Base-by-base conservation (phyloP, 2,113 vertebrate species). In the Malaclemys terrapin region DNA sequence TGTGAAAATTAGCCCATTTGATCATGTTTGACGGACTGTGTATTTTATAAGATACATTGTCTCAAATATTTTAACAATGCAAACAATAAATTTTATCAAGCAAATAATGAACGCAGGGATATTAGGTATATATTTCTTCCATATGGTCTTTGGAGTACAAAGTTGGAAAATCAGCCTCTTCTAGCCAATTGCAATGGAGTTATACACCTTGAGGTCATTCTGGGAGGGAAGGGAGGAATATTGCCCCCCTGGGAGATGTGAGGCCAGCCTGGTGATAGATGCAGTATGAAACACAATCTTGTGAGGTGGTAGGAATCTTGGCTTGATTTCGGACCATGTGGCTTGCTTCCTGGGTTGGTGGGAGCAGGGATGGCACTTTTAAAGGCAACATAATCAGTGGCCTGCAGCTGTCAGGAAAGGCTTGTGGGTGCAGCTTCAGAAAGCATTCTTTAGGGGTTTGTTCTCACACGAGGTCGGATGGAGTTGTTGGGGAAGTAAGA, bases 71-170 rank as follows among this genome's bases (percentile, higher is more conserved):
- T 87, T 80, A 82, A 45, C 89, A 52, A 72, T 89, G 82, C 89
- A 93, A 96, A 94, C 88, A 65, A 12, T 35, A 11, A 35, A 3
- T 87, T 95, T 86, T 42, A 53, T 87, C 95, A 94, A 31, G 62
- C 84, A 88, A 95, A 75, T 47, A 90, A 84, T 0, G 0, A 87
- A 80, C 1, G 27, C 35, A 79, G 80, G 35, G 35, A 7, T 59
- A 82, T 88, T 1, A 12, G 80, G 42, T 27, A 5, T 4, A 4
- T 2, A 50, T 86, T 81, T 80, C 94, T 90, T 89, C 91, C 95
- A 85, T 94, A 29, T 4, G 0, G 14, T 54, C 47, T 78, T 42
- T 0, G 1, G 84, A 78, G 31, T 6, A 3, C 0, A 0, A 4
- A n/a, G 1, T 0, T 47, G 80, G 8, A 10, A 59, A 53, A 76